Evolutionary conservation across 2,113 vertebrate species (phyloP).

Genomic region (Polypterus bichir): DNA sequence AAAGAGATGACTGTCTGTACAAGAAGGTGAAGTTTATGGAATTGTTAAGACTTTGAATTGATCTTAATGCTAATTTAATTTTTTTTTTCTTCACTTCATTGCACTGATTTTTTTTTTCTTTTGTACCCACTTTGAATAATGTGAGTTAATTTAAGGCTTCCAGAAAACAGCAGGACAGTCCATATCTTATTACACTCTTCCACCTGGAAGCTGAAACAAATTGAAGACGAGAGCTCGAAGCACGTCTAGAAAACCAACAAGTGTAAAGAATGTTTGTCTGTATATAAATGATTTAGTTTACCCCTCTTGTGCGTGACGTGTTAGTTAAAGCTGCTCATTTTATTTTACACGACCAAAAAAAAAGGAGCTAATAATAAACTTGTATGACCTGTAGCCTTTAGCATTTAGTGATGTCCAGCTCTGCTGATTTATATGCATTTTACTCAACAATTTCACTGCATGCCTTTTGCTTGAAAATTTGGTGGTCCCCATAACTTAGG

Average conservation of each 20-base stretch:
- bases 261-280: conserved; percentile 88
- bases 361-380: conserved; percentile 29
- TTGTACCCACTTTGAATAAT: conserved; percentile 44
- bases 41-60: conserved; percentile 19
- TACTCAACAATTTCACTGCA: conserved; percentile 71
- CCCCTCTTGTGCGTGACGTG: conserved; percentile 52
- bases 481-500: conserved; percentile 48
- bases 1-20: too few relatives aligned
- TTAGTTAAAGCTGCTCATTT: conserved; percentile 73
- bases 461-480: conserved; percentile 76
- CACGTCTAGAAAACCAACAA: conserved; percentile 44
- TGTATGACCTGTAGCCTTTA: conserved; percentile 47
- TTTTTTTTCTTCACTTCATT: conserved; percentile 50
- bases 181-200: too few relatives aligned
- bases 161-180: conserved; percentile 45
- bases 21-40: conserved; percentile 3
- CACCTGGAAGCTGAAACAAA: too few relatives aligned
- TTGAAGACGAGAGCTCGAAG: conserved; percentile 19
- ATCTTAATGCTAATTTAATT: conserved; percentile 13
- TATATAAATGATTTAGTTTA: conserved; percentile 76
- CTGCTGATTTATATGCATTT: conserved; percentile 79
- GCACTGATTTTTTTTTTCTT: conserved; percentile 66
- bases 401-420: conserved; percentile 63
- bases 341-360: conserved; percentile 55
- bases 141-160: conserved; percentile 46